These are phyloP conservation scores for Acrossocheilus wenchowensis DNA, from an alignment of 2,797 vertebrate species.

Conservation along the genomic window DNA sequence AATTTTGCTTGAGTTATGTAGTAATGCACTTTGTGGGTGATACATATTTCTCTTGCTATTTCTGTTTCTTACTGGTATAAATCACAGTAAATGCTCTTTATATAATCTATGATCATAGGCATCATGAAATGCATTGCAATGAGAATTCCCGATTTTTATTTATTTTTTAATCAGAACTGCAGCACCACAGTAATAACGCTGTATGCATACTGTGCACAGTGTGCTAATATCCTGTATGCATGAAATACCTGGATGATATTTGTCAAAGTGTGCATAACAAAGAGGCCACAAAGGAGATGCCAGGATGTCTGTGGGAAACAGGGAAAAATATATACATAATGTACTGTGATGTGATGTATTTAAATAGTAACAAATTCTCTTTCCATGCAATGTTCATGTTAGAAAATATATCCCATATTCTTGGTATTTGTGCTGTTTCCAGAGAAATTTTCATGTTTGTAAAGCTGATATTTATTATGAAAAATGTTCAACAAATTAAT, in stretches of 20 bases:
- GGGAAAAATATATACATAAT: background rate
- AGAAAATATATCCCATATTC: background rate
- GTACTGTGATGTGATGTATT: background rate
- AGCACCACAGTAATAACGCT: background rate
- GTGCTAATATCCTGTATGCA: background rate
- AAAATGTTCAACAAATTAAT: background rate
- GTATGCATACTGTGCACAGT: background rate
- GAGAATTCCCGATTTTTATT: background rate
- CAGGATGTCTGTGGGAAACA: background rate
- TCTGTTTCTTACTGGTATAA: background rate
- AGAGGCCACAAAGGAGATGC: background rate
- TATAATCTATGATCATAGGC: background rate
- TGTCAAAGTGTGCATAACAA: background rate
- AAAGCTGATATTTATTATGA: background rate
- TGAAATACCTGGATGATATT: background rate
- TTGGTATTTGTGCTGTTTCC: no score
- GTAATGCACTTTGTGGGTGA: background rate
- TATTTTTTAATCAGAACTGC: background rate
- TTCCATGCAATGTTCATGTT: background rate
- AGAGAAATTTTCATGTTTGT: background rate
- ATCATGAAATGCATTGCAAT: background rate
- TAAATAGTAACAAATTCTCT: background rate
- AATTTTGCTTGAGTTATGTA: background rate
- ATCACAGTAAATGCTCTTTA: conserved; percentile 9
- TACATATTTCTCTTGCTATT: background rate